Conservation (phyloP, 2,888 invertebrate genomes). For the Chironomus riparius region DNA sequence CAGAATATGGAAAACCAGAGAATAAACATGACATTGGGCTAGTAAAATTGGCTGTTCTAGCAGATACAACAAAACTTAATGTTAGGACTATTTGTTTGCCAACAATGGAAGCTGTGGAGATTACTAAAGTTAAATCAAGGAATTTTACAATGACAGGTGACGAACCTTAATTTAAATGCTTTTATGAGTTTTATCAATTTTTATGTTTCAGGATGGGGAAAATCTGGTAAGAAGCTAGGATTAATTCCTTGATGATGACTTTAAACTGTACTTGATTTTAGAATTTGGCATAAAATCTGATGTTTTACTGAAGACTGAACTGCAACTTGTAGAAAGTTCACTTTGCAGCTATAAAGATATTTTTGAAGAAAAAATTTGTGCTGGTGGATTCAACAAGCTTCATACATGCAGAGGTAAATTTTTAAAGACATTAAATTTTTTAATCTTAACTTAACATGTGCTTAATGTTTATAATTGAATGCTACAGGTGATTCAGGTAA, state of each 20-base stretch:
- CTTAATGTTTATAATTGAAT: no score
- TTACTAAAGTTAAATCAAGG: background rate
- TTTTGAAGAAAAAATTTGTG: conserved; percentile 5
- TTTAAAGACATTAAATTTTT: no score
- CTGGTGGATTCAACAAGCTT: conserved; percentile 5
- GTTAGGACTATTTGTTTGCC: conserved; percentile 15
- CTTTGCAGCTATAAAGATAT: background rate
- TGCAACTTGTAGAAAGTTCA: background rate
- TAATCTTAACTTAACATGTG: no score
- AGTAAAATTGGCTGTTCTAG: background rate
- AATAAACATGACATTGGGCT: conserved; percentile 12
- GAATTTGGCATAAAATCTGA: background rate
- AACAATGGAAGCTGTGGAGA: background rate
- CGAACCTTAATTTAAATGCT: no score
- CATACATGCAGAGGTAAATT: conserved; percentile 7
- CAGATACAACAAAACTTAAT: background rate
- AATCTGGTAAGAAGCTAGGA: no score
- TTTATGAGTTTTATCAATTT: no score
- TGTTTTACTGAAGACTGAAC: background rate
- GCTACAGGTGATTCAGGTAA: background rate
- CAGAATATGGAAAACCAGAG: background rate
- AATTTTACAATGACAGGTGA: no score
- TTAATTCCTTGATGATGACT: background rate
- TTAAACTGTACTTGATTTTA: background rate
- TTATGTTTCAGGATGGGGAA: no score